Conservation (phyloP, 2,888 invertebrate genomes). For the Aethes cnicana region DNA sequence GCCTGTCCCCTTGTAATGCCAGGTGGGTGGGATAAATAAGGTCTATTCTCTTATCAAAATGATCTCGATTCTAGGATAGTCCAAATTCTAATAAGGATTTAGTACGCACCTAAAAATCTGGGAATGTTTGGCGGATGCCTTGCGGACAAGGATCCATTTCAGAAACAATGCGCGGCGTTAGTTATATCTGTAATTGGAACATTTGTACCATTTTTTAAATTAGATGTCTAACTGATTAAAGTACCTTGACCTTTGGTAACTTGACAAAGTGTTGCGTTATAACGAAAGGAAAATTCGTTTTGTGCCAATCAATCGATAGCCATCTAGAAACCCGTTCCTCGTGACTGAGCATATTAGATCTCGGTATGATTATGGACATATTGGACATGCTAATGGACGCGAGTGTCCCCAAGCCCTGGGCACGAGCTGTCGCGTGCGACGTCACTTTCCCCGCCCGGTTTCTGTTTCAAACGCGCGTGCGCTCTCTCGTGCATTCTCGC, state of each 20-base stretch:
- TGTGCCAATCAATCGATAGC: constrained; percentile 24
- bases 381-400: constrained; percentile 51
- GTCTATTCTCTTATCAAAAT: too few species aligned
- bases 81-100: too few species aligned
- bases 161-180: too few species aligned
- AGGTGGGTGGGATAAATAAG: too few species aligned
- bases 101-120: too few species aligned
- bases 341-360: constrained; percentile 25
- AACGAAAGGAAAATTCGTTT: constrained; percentile 15
- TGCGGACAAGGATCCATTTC: too few species aligned
- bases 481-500: constrained; percentile 64
- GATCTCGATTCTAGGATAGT: too few species aligned
- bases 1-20: too few species aligned
- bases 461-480: constrained; percentile 64
- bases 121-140: too few species aligned
- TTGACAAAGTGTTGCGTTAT: not conserved
- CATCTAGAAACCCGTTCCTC: constrained; percentile 30
- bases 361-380: constrained; percentile 34
- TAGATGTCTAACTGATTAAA: not conserved
- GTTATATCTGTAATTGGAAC: too few species aligned
- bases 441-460: constrained; percentile 72
- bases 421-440: constrained; percentile 66
- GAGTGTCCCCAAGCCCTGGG: constrained; percentile 43
- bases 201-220: too few species aligned
- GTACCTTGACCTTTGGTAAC: not conserved